phyloP scores from a whole-genome alignment of 2,888 invertebrate genomes.

The Acleris emargana region DNA sequence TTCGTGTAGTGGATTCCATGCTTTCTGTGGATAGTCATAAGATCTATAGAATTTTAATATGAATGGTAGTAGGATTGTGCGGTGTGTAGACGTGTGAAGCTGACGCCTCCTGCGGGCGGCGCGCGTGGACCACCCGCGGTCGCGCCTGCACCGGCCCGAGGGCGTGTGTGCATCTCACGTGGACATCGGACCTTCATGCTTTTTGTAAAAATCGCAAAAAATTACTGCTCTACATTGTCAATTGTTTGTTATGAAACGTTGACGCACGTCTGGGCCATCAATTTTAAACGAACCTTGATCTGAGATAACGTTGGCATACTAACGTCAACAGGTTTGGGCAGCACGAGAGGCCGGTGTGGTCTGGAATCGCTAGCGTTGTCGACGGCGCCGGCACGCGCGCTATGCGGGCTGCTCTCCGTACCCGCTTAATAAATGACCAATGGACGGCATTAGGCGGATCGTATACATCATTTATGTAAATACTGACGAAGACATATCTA shows the following conservation, averaged over 20 bases:
- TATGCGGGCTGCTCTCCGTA: constrained; percentile 68
- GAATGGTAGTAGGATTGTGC: constrained; percentile 51
- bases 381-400: constrained; percentile 76
- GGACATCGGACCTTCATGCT: constrained; percentile 49
- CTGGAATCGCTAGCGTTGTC: constrained; percentile 65
- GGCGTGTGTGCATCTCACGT: constrained; percentile 63
- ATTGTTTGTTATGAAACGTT: neutral
- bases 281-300: constrained; percentile 12
- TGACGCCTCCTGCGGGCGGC: constrained; percentile 68
- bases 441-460: constrained; percentile 79
- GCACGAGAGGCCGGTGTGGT: constrained; percentile 70
- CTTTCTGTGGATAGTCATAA: constrained; percentile 52
- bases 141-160: constrained; percentile 59
- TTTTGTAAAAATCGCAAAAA: constrained; percentile 26
- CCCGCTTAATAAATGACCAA: constrained; percentile 79
- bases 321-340: constrained; percentile 73
- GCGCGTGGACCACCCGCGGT: constrained; percentile 77
- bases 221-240: neutral
- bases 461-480: constrained; percentile 84
- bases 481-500: constrained; percentile 84
- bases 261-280: constrained; percentile 8
- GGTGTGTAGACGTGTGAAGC: constrained; percentile 72
- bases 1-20: constrained; percentile 47
- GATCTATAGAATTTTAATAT: constrained; percentile 41
- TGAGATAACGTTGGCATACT: constrained; percentile 45